Percentiles rank a stretch among this genome's conserved stretches.
Evolutionary conservation across 1,140 invertebrate genomes (phyloP).

Genomic region (Lepidurus apus): DNA sequence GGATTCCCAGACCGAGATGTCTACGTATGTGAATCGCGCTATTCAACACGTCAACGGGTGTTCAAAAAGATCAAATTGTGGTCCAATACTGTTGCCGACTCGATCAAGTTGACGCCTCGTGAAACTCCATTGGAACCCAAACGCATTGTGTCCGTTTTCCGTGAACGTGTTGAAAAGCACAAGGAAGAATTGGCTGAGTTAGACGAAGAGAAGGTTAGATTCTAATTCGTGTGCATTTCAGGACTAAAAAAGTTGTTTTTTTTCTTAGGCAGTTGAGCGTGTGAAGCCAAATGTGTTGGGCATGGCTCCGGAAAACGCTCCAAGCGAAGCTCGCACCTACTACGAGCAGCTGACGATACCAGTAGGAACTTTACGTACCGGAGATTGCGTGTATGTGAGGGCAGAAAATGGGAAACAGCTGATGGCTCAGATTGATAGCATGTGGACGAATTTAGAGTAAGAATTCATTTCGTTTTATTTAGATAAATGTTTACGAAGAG

Average conservation of each 20-base stretch:
- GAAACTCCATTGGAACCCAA: conserved; percentile 72
- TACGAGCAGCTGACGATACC: conserved; percentile 89
- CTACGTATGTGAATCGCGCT: conserved; percentile 94
- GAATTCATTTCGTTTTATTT: conserved; percentile 41
- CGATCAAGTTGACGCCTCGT: conserved; percentile 58
- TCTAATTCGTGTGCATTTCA: neutral
- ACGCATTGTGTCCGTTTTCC: conserved; percentile 86
- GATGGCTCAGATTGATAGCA: conserved; percentile 88
- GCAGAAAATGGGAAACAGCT: conserved; percentile 77
- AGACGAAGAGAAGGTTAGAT: conserved; percentile 51
- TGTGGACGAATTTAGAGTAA: conserved; percentile 84
- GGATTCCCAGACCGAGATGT: conserved; percentile 88
- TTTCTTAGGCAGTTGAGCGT: conserved; percentile 61
- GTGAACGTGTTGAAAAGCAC: conserved; percentile 81
- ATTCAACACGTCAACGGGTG: conserved; percentile 71
- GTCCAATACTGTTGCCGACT: conserved; percentile 61
- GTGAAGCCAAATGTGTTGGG: conserved; percentile 56
- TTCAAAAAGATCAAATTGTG: conserved; percentile 95
- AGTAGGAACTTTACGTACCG: conserved; percentile 75
- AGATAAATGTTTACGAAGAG: conserved; percentile 25
- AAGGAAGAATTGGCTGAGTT: conserved; percentile 83
- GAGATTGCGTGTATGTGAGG: conserved; percentile 90
- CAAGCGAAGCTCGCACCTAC: conserved; percentile 63
- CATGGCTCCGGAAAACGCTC: conserved; percentile 38
- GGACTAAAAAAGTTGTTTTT: conserved; percentile 33